phyloP scores from a whole-genome alignment of 2,888 invertebrate species.

The Barypeithes pellucidus region DNA sequence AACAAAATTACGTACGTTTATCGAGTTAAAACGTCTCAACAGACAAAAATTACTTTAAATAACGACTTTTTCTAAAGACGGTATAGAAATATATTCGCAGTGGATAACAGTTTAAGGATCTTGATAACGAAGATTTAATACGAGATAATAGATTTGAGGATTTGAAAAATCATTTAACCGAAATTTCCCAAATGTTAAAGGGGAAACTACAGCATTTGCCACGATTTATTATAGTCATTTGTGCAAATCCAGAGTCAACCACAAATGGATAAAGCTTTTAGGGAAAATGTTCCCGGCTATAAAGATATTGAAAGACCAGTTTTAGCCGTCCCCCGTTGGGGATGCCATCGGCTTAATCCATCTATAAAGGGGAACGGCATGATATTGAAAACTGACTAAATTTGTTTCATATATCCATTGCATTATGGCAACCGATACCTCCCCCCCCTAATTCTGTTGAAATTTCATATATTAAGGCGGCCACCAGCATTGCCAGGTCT shows the following conservation, averaged over 20 bases:
- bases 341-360: conserved; percentile 1
- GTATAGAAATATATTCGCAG: no score
- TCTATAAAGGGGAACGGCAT: background rate
- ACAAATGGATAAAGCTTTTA: conserved; percentile 23
- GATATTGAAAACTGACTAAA: conserved; percentile 2
- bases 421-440: no score
- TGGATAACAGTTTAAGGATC: background rate
- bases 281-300: conserved; percentile 14
- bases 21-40: no score
- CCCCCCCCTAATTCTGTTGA: no score
- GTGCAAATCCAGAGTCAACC: conserved; percentile 22
- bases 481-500: no score
- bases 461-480: no score
- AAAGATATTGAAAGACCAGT: conserved; percentile 24
- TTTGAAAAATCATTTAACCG: conserved; percentile 16
- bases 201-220: conserved; percentile 3
- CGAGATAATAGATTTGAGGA: conserved; percentile 6
- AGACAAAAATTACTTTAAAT: no score
- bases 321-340: conserved; percentile 11
- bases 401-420: conserved; percentile 1
- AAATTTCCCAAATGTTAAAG: conserved; percentile 7
- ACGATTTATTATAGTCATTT: conserved; percentile 19
- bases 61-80: no score
- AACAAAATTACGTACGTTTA: no score
- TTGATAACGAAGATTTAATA: background rate